These are phyloP conservation scores for Tupaia chinensis DNA, from an alignment of 2,113 vertebrate species.

Conservation along the genomic window DNA sequence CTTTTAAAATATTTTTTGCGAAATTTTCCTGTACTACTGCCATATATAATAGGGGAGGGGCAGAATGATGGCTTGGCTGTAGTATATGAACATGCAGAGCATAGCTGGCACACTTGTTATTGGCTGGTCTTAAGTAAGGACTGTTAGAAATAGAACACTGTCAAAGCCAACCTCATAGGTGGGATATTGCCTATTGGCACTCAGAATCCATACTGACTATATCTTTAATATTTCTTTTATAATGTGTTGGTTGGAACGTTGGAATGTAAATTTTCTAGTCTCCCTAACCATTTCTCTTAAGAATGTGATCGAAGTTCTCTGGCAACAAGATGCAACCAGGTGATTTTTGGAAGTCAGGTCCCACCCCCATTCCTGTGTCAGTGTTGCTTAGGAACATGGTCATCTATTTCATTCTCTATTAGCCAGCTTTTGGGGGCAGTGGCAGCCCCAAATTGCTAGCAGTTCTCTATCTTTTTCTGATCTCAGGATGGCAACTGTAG, in stretches of 20 bases:
- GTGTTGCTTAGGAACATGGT: neutral
- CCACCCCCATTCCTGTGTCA: neutral
- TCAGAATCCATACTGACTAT: neutral
- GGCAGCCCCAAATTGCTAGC: neutral
- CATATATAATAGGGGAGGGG: neutral
- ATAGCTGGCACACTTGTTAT: no score
- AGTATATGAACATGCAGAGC: neutral
- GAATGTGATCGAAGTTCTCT: neutral
- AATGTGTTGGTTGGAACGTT: neutral
- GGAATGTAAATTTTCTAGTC: neutral
- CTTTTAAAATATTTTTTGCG: neutral
- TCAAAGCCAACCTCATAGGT: neutral
- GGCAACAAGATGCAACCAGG: neutral
- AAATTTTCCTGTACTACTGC: neutral
- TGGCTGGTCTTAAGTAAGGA: neutral
- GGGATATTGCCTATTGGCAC: neutral
- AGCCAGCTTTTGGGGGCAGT: neutral
- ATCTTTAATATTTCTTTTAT: neutral
- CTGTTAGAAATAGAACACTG: neutral
- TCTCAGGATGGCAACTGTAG: neutral
- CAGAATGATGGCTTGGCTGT: neutral
- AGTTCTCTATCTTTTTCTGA: neutral
- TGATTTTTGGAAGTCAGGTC: neutral
- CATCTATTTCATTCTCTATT: neutral
- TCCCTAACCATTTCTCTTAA: neutral